These are phyloP conservation scores for Galaxias olidus DNA, from an alignment of 2,797 vertebrate genomes.

Conservation along the genomic window DNA sequence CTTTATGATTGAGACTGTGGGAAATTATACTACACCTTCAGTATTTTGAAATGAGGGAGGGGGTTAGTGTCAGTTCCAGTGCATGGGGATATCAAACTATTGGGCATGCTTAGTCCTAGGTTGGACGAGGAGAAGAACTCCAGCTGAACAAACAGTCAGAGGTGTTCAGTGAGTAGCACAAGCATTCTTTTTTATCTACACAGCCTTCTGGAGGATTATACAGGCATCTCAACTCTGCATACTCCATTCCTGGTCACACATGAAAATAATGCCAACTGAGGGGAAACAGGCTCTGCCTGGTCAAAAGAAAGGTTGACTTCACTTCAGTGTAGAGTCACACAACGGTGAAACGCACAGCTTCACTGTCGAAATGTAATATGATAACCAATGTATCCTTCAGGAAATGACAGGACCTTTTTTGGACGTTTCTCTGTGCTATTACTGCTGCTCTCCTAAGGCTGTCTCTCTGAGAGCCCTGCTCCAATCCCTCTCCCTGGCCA, in stretches of 20 bases:
- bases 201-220: constrained; percentile 17
- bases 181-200: not conserved
- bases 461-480: constrained; percentile 18
- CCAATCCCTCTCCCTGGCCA: constrained; percentile 36
- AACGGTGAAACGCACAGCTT: too few relatives aligned
- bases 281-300: too few relatives aligned
- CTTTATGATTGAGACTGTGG: not conserved
- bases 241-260: constrained; percentile 1
- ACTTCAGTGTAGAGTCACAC: too few relatives aligned
- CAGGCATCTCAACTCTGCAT: not conserved
- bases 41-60: constrained; percentile 1
- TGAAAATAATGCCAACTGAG: not conserved
- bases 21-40: not conserved
- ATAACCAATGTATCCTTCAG: too few relatives aligned
- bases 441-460: too few relatives aligned
- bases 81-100: not conserved
- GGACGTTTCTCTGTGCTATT: too few relatives aligned
- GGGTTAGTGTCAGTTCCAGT: too few relatives aligned
- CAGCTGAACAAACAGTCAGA: constrained; percentile 37
- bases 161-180: constrained; percentile 24
- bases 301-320: too few relatives aligned
- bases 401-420: too few relatives aligned
- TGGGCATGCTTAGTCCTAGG: constrained; percentile 4
- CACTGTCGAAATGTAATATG: too few relatives aligned
- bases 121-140: not conserved